Percentiles rank a stretch among this genome's conserved stretches.
phyloP scores from a whole-genome alignment of 2,888 invertebrate genomes.

The Eupeodes luniger region DNA sequence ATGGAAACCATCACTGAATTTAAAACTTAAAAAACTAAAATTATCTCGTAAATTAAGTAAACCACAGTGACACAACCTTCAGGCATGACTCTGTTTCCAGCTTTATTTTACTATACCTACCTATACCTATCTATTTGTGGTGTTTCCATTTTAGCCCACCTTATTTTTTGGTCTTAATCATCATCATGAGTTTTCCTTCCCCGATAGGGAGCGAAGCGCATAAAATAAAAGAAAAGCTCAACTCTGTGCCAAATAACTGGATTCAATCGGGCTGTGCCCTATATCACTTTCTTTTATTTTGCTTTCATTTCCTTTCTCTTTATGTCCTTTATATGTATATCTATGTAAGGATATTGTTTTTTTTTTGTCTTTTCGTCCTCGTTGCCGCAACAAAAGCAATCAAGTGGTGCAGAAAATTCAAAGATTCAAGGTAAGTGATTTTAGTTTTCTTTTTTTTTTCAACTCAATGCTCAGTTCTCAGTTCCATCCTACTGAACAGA shows the following conservation, averaged over 20 bases:
- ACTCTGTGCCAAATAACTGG: conserved; percentile 28
- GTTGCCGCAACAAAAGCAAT: conserved; percentile 67
- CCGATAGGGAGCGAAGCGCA: neutral
- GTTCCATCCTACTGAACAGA: conserved; percentile 39
- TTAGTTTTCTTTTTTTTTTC: conserved; percentile 9
- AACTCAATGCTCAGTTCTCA: neutral
- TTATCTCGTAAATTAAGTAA: conserved; percentile 2
- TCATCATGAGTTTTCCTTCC: neutral
- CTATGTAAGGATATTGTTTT: neutral
- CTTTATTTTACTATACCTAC: conserved; percentile 3
- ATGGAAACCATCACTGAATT: neutral
- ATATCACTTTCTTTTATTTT: conserved; percentile 9
- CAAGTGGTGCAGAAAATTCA: conserved; percentile 72
- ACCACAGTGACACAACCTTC: conserved; percentile 19
- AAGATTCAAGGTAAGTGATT: conserved; percentile 61
- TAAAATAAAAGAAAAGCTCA: conserved; percentile 6
- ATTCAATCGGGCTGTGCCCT: conserved; percentile 26
- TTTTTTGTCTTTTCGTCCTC: conserved; percentile 13
- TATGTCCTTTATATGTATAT: neutral
- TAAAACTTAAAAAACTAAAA: neutral
- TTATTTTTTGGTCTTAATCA: conserved; percentile 25
- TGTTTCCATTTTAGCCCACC: conserved; percentile 9
- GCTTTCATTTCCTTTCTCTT: neutral
- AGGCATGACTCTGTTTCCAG: neutral
- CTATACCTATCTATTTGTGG: neutral